phyloP scores from a whole-genome alignment of 1,140 invertebrate genomes.

The Capitella teleta region DNA sequence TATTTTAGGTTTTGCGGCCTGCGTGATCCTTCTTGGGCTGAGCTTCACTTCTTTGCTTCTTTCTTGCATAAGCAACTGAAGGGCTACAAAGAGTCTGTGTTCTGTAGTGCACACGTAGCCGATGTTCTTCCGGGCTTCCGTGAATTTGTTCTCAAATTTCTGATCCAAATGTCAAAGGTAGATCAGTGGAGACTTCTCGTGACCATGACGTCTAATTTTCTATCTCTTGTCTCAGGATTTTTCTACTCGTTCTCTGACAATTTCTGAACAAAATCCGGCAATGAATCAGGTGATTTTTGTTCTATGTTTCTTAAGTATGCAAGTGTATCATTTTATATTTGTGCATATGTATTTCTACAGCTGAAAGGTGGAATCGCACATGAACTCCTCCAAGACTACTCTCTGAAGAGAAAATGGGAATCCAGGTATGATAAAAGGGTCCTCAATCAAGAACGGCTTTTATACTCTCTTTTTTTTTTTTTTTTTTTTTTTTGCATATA shows the following conservation, averaged over 20 bases:
- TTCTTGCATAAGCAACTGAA: constrained; percentile 33
- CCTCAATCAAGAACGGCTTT: background rate
- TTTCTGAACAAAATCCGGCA: too few species aligned
- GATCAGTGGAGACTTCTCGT: too few species aligned
- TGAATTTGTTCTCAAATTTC: constrained; percentile 30
- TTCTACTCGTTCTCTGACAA: too few species aligned
- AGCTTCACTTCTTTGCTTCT: constrained; percentile 32
- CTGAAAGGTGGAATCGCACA: background rate
- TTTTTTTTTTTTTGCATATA: constrained; percentile 13
- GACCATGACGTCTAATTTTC: too few species aligned
- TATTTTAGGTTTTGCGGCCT: constrained; percentile 23
- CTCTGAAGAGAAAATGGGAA: background rate
- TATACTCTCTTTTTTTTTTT: background rate
- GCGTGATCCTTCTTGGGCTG: constrained; percentile 32
- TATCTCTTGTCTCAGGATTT: too few species aligned
- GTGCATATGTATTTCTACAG: background rate
- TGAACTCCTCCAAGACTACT: background rate
- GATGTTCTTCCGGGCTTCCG: constrained; percentile 31
- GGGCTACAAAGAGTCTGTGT: constrained; percentile 29
- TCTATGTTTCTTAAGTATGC: too few species aligned
- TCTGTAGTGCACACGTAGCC: constrained; percentile 17
- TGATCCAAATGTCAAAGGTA: constrained; percentile 34
- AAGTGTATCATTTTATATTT: background rate
- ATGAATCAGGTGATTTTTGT: too few species aligned
- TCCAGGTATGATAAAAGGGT: background rate